These are phyloP conservation scores for Actinemys pallida DNA, from an alignment of 2,113 vertebrate genomes.

Conservation along the genomic window DNA sequence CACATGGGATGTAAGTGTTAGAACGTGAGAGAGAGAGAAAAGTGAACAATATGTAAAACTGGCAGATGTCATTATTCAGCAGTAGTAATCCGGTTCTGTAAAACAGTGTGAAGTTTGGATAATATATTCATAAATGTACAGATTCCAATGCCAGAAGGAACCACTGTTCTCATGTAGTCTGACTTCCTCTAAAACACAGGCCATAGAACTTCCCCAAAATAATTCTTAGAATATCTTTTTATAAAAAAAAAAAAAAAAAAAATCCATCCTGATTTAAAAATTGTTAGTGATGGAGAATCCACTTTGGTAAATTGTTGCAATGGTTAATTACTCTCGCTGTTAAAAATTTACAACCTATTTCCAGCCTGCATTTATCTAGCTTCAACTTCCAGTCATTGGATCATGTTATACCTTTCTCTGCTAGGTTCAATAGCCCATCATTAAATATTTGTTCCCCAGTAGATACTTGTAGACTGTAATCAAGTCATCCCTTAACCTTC, in stretches of 20 bases:
- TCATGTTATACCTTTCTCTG: background rate
- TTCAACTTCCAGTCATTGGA: background rate
- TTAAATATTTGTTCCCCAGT: background rate
- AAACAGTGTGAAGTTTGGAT: rapidly evolving
- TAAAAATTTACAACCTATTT: background rate
- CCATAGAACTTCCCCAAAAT: background rate
- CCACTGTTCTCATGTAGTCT: background rate
- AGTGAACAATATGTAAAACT: rapidly evolving
- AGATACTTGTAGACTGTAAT: background rate
- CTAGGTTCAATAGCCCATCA: background rate
- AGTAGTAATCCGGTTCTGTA: background rate
- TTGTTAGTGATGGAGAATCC: background rate
- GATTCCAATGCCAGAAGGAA: background rate
- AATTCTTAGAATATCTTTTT: background rate
- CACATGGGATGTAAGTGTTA: rapidly evolving
- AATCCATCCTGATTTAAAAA: background rate
- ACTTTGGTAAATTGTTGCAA: background rate
- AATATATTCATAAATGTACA: background rate
- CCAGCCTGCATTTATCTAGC: background rate
- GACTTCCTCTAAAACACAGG: background rate
- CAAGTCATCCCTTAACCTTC: background rate
- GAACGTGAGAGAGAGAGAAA: background rate
- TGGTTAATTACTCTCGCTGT: background rate
- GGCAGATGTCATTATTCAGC: background rate
- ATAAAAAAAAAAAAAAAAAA: background rate